Evolutionary conservation across 2,888 invertebrate species (phyloP).

Genomic region (Nomada hirtipes): DNA sequence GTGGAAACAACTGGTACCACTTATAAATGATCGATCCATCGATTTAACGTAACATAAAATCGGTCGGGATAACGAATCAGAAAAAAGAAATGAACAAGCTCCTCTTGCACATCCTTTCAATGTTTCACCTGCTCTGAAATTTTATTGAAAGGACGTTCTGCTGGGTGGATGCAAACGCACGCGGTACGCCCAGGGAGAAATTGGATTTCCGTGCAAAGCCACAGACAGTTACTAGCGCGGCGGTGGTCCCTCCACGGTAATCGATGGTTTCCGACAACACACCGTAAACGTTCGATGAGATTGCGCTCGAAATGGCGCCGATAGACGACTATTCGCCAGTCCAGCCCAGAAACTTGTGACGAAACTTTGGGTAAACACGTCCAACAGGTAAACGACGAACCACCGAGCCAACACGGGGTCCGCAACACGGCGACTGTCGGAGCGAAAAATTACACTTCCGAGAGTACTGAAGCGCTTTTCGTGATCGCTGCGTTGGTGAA

Average conservation of each 20-base stretch:
- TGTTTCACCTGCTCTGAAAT: too few species aligned
- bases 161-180: not conserved
- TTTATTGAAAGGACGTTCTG: too few species aligned
- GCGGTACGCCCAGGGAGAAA: conserved; percentile 18
- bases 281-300: conserved; percentile 30
- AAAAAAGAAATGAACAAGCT: not conserved
- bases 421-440: not conserved
- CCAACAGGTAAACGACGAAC: conserved; percentile 58
- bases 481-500: too few species aligned
- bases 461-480: not conserved
- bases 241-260: conserved; percentile 23
- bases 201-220: conserved; percentile 33
- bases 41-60: too few species aligned
- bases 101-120: too few species aligned
- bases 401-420: not conserved
- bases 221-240: conserved; percentile 17
- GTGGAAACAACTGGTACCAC: not conserved
- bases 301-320: conserved; percentile 41
- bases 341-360: not conserved
- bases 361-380: conserved; percentile 25
- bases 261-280: conserved; percentile 20
- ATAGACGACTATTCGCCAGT: not conserved
- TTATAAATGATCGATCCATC: too few species aligned
- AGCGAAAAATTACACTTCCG: not conserved
- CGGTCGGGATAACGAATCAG: not conserved